Percentiles rank a stretch among this genome's conserved stretches.
Conservation (phyloP, 2,113 vertebrate species). For the Gobio gobio region DNA sequence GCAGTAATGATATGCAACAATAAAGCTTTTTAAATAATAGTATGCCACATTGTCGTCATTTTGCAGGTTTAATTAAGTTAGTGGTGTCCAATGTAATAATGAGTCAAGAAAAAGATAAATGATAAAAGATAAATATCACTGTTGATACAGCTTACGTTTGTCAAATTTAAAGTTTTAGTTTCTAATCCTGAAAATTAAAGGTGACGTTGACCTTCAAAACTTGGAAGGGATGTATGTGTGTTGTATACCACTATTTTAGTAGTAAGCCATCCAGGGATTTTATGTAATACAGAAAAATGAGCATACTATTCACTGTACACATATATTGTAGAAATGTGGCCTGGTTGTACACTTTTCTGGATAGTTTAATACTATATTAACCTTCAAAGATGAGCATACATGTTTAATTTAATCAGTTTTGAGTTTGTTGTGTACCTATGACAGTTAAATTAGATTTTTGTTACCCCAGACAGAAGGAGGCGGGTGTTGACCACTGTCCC, state of each 20-base stretch:
- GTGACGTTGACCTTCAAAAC: not conserved
- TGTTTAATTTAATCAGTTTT: too few species aligned
- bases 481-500: constrained; percentile 72
- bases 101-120: not conserved
- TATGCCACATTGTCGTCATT: not conserved
- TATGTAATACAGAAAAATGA: too few species aligned
- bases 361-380: too few species aligned
- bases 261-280: too few species aligned
- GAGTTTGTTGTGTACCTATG: not conserved
- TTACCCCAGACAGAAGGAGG: constrained; percentile 73
- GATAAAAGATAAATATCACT: not conserved
- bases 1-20: not conserved
- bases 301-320: too few species aligned
- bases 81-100: not conserved
- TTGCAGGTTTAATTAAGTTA: not conserved
- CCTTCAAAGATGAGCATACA: too few species aligned
- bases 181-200: not conserved
- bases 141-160: too few species aligned
- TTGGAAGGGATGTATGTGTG: too few species aligned
- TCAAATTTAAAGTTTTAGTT: too few species aligned
- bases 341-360: too few species aligned
- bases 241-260: too few species aligned
- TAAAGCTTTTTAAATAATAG: not conserved
- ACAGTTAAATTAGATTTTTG: constrained; percentile 8
- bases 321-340: too few species aligned